Base-by-base conservation (phyloP, 1,140 invertebrate species). In the Pogonomyrmex californicus region DNA sequence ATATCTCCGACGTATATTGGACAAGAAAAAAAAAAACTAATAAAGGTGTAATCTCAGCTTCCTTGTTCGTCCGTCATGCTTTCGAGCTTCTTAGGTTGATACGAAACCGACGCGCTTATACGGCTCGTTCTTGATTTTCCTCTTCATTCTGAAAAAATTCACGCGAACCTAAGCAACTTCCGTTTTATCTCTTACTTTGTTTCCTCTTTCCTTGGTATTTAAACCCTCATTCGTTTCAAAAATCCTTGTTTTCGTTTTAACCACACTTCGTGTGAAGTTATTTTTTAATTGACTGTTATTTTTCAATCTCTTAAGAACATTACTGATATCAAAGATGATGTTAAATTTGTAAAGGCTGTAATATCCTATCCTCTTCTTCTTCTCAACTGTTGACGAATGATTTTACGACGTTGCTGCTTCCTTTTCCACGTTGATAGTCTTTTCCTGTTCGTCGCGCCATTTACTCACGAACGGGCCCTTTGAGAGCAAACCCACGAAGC, bases 11-110 rank as follows among this genome's bases (percentile, higher is more conserved):
- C 60, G 54, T 60, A 17, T 62, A 90, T 87, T 75, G 70, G 7
- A 86, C 49, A 14, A 63, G 0, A 30, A 78, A 62, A 62, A 44
- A 62, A 62, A 62, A 79, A 79, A 79, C 23, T 79, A 90, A 87
- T 79, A 62, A 90, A 87, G 41, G 58, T 63, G 78, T 90, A 90
- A 90, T 90, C 49, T 81, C 88, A 82, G 87, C 81, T 81, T 87
- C 76, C 86, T 77, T 62, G 58, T 83, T 38, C 60, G 68, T 33
- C n/a, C 83, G 76, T 89, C 77, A 58, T 79, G 47, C 85, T 79
- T 33, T 70, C 71, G 30, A 82, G 85, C 47, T 86, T 73, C 66
- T 71, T 86, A 51, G 79, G 79, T 23, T 71, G 63, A 33, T 41
- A 81, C 49, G 78, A 81, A 68, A 81, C 63, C 36, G 7, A 70